phyloP scores from a whole-genome alignment of 2,888 invertebrate species.

The Lithophane leautieri region DNA sequence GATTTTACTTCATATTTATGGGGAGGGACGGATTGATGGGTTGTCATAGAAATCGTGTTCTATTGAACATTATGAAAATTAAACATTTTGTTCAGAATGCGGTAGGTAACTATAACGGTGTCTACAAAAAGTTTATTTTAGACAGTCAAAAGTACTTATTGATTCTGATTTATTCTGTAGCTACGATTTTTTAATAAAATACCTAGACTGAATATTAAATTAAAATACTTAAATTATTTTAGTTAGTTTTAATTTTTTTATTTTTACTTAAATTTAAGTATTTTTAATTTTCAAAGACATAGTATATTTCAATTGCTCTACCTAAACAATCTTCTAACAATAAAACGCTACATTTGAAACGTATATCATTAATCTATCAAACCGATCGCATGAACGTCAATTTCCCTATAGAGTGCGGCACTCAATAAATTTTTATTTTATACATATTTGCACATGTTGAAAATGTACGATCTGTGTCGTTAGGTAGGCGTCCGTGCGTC shows the following conservation, averaged over 20 bases:
- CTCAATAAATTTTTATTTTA: conserved; percentile 69
- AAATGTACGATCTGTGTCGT: conserved; percentile 84
- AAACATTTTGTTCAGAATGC: not conserved
- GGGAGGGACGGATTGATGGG: conserved; percentile 46
- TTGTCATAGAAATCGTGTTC: conserved; percentile 24
- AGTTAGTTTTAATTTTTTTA: no score
- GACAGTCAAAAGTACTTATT: not conserved
- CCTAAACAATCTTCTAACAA: not conserved
- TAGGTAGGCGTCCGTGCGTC: conserved; percentile 89
- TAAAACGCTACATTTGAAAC: conserved; percentile 13
- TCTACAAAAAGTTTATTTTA: not conserved
- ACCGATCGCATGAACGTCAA: conserved; percentile 38
- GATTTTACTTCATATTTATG: conserved; percentile 65
- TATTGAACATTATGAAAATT: conserved; percentile 23
- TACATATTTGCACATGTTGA: conserved; percentile 81
- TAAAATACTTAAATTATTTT: no score
- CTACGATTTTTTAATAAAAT: not conserved
- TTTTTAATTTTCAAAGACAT: not conserved
- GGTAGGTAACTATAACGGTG: not conserved
- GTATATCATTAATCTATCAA: conserved; percentile 22
- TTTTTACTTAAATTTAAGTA: no score
- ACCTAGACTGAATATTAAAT: not conserved
- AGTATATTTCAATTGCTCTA: not conserved
- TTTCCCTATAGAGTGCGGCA: conserved; percentile 55
- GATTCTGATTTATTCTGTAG: not conserved